Conservation (phyloP, 2,797 vertebrate genomes). For the Neosilurus mollespiculum region DNA sequence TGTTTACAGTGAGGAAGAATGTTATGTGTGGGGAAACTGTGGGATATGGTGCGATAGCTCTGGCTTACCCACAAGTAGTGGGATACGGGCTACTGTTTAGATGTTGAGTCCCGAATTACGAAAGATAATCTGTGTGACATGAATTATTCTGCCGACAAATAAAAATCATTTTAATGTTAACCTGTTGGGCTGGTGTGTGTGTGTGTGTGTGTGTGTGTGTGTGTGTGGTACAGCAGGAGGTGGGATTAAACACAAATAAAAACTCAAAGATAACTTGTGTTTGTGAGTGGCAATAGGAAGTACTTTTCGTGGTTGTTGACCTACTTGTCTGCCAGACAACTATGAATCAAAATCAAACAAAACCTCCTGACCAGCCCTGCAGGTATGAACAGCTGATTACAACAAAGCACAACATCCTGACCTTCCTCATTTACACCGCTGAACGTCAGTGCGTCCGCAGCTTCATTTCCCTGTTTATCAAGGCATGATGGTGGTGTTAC, state of each 20-base stretch:
- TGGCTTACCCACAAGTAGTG: too few relatives aligned
- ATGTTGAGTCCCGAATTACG: background rate
- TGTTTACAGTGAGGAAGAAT: too few relatives aligned
- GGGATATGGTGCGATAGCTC: too few relatives aligned
- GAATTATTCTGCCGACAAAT: background rate
- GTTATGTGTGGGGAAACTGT: too few relatives aligned
- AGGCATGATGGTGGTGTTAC: background rate
- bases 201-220: background rate
- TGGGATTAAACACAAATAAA: background rate
- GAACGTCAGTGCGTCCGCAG: conserved; percentile 2
- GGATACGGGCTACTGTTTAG: background rate
- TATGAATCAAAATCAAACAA: too few relatives aligned
- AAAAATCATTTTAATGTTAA: background rate
- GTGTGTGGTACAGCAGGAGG: background rate
- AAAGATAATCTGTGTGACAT: background rate
- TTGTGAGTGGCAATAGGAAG: background rate
- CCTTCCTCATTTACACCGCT: conserved; percentile 13
- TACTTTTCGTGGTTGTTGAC: too few relatives aligned
- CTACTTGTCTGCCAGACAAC: background rate
- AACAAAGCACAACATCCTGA: background rate
- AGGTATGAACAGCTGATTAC: background rate
- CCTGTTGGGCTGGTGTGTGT: background rate
- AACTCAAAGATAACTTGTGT: background rate
- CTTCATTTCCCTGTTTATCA: background rate
- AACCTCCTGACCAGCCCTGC: background rate